Conservation (phyloP, 1,140 invertebrate genomes). For the Potamilus streckersoni region DNA sequence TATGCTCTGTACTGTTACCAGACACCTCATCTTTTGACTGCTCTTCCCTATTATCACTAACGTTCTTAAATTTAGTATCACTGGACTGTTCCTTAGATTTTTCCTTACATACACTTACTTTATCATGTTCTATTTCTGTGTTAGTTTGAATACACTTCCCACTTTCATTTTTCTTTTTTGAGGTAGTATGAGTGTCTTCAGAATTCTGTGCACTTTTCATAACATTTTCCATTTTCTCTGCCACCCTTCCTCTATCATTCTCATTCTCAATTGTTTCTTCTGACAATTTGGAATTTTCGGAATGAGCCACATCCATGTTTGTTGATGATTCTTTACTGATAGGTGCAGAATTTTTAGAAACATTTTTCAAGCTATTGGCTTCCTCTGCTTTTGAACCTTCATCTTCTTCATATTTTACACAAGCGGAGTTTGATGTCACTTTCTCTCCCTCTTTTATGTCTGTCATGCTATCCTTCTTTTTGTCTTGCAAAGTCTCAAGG, state of each 20-base stretch:
- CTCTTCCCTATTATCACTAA: background rate
- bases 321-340: no score
- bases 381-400: no score
- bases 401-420: no score
- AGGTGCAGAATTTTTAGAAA: no score
- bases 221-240: background rate
- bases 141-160: no score
- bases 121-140: background rate
- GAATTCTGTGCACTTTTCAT: background rate
- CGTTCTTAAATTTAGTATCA: background rate
- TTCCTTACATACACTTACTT: background rate
- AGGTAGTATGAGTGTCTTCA: no score
- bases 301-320: no score
- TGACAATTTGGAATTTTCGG: background rate
- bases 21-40: background rate
- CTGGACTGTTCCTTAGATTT: background rate
- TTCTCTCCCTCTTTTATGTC: background rate
- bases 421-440: no score
- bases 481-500: background rate
- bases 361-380: no score
- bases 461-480: background rate
- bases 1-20: background rate
- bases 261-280: background rate
- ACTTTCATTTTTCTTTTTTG: no score
- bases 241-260: background rate